Evolutionary conservation across 2,797 vertebrate species (phyloP).

Genomic region (Poecilia wingei): DNA sequence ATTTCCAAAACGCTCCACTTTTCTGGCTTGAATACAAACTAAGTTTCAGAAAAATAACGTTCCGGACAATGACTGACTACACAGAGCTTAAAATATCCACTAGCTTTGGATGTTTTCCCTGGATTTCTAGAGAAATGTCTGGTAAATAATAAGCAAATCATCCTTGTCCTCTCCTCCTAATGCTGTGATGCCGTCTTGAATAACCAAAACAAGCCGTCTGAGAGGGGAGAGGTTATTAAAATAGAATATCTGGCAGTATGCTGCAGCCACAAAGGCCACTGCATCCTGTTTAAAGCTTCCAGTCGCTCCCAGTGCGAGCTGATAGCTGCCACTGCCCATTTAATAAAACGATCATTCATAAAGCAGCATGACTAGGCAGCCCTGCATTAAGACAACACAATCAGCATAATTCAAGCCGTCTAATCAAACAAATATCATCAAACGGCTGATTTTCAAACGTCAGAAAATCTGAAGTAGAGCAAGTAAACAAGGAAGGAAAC

Average conservation of each 20-base stretch:
- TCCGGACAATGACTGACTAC: neutral
- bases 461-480: neutral
- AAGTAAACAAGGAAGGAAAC: neutral
- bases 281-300: slow-evolving; percentile 2
- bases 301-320: neutral
- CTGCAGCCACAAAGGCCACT: neutral
- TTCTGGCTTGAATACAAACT: neutral
- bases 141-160: neutral
- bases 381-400: neutral
- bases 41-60: neutral
- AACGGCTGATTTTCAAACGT: neutral
- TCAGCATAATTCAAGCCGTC: neutral
- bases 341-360: neutral
- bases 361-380: neutral
- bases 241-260: neutral
- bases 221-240: neutral
- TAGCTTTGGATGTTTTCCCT: neutral
- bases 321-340: neutral
- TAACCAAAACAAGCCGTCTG: slow-evolving; percentile 5
- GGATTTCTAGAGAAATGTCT: neutral
- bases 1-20: neutral
- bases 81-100: neutral
- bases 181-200: neutral
- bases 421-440: neutral
- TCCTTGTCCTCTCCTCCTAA: neutral